phyloP scores from a whole-genome alignment of 2,888 invertebrate species.

The Rotaria macrura region DNA sequence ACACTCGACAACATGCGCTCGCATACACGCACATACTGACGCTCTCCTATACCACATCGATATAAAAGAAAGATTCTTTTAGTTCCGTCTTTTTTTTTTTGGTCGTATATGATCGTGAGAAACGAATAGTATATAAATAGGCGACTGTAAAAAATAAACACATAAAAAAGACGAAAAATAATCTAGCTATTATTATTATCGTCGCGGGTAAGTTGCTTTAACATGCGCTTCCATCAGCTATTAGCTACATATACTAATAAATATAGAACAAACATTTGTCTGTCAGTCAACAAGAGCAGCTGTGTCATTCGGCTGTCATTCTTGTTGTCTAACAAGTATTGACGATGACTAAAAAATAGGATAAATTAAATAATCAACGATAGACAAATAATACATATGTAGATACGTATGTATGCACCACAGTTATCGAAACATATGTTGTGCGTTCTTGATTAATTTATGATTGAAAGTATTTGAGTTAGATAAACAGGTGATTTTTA shows the following conservation, averaged over 20 bases:
- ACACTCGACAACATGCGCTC: neutral
- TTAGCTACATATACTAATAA: neutral
- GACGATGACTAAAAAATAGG: neutral
- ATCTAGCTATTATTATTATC: neutral
- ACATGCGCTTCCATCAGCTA: neutral
- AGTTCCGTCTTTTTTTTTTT: neutral
- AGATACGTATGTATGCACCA: neutral
- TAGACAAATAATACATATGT: neutral
- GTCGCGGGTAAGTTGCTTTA: neutral
- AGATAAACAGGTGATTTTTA: neutral
- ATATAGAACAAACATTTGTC: neutral
- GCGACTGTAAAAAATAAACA: neutral
- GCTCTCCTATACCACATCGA: neutral
- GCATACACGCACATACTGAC: neutral
- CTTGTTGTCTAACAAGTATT: neutral
- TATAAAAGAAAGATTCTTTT: neutral
- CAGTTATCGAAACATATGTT: neutral
- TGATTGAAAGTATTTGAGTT: neutral
- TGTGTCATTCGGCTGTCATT: conserved; percentile 8
- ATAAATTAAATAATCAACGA: neutral
- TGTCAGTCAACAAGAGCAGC: conserved; percentile 7
- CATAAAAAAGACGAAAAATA: neutral
- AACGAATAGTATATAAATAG: neutral
- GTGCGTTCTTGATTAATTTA: neutral
- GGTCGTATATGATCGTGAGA: neutral